These are phyloP conservation scores for Percina caprodes DNA, from an alignment of 2,113 vertebrate genomes.

Conservation along the genomic window DNA sequence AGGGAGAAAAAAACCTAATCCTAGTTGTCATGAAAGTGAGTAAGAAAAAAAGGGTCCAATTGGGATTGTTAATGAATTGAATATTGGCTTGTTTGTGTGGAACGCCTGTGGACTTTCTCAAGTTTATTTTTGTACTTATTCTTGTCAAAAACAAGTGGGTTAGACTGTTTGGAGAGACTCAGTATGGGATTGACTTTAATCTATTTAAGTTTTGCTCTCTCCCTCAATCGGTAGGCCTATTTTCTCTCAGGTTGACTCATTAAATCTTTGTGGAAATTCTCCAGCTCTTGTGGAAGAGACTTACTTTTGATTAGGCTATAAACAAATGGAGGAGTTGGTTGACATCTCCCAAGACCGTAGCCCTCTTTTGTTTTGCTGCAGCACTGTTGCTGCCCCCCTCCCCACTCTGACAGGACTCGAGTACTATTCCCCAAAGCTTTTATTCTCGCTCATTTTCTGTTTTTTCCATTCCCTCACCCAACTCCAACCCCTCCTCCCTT, in stretches of 20 bases:
- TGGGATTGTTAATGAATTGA: conserved; percentile 59
- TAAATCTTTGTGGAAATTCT: conserved; percentile 72
- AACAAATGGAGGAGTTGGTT: conserved; percentile 72
- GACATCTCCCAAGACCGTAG: conserved; percentile 77
- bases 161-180: conserved; percentile 38
- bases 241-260: conserved; percentile 64
- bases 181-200: conserved; percentile 73
- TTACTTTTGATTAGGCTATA: conserved; percentile 74
- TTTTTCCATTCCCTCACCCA: conserved; percentile 56
- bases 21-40: conserved; percentile 43
- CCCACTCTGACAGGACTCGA: conserved; percentile 69
- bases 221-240: conserved; percentile 21
- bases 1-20: conserved; percentile 23
- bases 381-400: conserved; percentile 61
- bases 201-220: conserved; percentile 43
- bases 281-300: conserved; percentile 54
- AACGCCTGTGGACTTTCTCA: conserved; percentile 30
- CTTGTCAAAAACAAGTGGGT: conserved; percentile 48
- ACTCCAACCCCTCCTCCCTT: conserved; percentile 70
- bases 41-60: conserved; percentile 25
- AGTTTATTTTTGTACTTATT: conserved; percentile 20
- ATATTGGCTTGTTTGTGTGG: conserved; percentile 32
- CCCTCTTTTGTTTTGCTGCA: conserved; percentile 79
- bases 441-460: conserved; percentile 71
- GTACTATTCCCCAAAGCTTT: conserved; percentile 77